Percentiles rank a stretch among this genome's conserved stretches.
These are phyloP conservation scores for Pogonus chalceus DNA, from an alignment of 1,140 invertebrate genomes.

Conservation along the genomic window DNA sequence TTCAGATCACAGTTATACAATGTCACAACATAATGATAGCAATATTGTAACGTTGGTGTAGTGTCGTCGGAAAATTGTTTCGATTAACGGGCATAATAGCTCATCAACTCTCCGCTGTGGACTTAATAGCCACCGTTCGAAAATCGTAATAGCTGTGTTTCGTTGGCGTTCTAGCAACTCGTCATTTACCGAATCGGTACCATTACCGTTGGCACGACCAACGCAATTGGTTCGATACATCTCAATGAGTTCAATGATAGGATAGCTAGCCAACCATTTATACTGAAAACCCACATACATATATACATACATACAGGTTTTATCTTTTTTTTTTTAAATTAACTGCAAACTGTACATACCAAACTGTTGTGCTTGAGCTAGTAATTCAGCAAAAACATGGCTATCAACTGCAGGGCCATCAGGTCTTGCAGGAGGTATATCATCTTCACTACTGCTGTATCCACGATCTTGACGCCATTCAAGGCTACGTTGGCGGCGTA, in stretches of 20 bases:
- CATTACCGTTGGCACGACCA: not conserved
- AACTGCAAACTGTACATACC: too few species aligned
- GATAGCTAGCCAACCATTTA: not conserved
- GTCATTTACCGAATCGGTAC: conserved; percentile 3
- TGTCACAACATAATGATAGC: too few species aligned
- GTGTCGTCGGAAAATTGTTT: too few species aligned
- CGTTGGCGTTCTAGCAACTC: too few species aligned
- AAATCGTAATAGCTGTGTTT: not conserved
- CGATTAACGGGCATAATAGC: conserved; percentile 2
- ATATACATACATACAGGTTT: conserved; percentile 3
- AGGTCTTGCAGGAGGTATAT: conserved; percentile 43
- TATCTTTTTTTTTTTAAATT: too few species aligned
- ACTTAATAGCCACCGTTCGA: conserved; percentile 2
- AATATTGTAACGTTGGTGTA: too few species aligned
- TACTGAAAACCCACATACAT: not conserved
- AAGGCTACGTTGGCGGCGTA: conserved; percentile 49
- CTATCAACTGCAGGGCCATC: conserved; percentile 44
- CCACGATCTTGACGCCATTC: conserved; percentile 51
- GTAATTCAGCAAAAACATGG: conserved; percentile 49
- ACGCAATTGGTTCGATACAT: conserved; percentile 4
- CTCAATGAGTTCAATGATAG: not conserved
- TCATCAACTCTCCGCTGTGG: not conserved
- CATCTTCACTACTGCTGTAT: conserved; percentile 53
- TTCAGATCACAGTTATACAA: too few species aligned
- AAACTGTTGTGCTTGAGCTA: conserved; percentile 50